A percentile compares a stretch with the other conserved stretches of the same genome.
Evolutionary conservation across 1,140 invertebrate genomes (phyloP).

Genomic region (Platyura marginata): DNA sequence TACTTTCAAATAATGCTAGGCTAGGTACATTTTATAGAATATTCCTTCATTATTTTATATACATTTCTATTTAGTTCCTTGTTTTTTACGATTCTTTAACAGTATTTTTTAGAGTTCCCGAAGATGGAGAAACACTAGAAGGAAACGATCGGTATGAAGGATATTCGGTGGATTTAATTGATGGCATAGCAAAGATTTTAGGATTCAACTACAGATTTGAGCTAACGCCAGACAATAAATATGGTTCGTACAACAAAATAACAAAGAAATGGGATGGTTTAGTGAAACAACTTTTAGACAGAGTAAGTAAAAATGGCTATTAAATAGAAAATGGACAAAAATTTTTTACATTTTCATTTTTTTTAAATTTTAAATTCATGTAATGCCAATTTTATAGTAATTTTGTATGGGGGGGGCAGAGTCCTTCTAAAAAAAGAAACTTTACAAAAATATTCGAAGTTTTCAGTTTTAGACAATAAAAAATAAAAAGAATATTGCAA

Average conservation of each 20-base stretch:
- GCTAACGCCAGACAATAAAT: constrained; percentile 44
- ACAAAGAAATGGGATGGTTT: constrained; percentile 74
- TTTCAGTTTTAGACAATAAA: too few species aligned
- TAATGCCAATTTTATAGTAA: too few species aligned
- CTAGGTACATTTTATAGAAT: too few species aligned
- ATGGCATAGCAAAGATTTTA: constrained; percentile 50
- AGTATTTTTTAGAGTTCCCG: neutral
- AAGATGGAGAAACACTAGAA: constrained; percentile 22
- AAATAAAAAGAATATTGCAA: too few species aligned
- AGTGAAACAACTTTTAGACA: constrained; percentile 59
- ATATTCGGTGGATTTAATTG: constrained; percentile 64
- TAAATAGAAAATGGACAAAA: neutral
- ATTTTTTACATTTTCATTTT: neutral
- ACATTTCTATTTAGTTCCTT: neutral
- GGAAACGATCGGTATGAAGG: constrained; percentile 49
- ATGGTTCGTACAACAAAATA: constrained; percentile 49
- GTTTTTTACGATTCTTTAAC: too few species aligned
- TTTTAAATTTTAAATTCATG: constrained; percentile 6
- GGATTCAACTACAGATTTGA: constrained; percentile 62
- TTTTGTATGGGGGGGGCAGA: too few species aligned
- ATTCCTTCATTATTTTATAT: too few species aligned
- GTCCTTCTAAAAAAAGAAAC: too few species aligned
- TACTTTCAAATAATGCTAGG: too few species aligned
- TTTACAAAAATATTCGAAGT: too few species aligned
- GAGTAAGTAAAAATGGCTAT: constrained; percentile 31